Evolutionary conservation across 1,140 invertebrate species (phyloP).

Genomic region (Caenorhabditis elegans): WBcel235 BX284606.5:10848001-10848500

Average conservation of each 20-base stretch:
- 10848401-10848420: too few relatives aligned
- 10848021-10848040: background rate
- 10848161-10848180: background rate
- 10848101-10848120: constrained; percentile 25
- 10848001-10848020: constrained; percentile 12
- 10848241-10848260: too few relatives aligned
- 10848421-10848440: too few relatives aligned
- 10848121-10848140: background rate
- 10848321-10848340: background rate
- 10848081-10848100: background rate
- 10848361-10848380: too few relatives aligned
- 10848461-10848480: too few relatives aligned
- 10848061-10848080: constrained; percentile 27
- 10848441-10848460: too few relatives aligned
- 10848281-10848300: background rate
- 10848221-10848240: too few relatives aligned
- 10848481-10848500: too few relatives aligned
- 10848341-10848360: too few relatives aligned
- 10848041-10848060: constrained; percentile 16
- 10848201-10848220: too few relatives aligned
- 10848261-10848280: background rate
- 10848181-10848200: background rate
- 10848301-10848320: background rate
- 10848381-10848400: background rate
- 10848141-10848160: background rate